These are phyloP conservation scores for Hycleus phaleratus DNA, from an alignment of 1,140 invertebrate species.

Conservation along the genomic window DNA sequence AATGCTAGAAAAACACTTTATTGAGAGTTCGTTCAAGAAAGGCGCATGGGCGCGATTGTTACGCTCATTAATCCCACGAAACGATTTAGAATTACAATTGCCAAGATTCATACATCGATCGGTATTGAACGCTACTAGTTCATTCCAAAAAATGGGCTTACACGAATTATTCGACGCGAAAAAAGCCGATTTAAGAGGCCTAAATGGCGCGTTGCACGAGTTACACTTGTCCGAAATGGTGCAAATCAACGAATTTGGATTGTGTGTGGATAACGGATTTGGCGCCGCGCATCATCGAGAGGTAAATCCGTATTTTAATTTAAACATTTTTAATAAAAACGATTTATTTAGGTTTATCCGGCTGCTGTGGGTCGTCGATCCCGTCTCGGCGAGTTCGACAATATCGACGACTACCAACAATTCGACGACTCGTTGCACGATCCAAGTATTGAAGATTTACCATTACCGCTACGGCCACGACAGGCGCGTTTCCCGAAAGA, in stretches of 20 bases:
- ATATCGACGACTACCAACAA: conserved; percentile 42
- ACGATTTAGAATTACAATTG: conserved; percentile 69
- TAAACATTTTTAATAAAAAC: not conserved
- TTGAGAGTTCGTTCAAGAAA: conserved; percentile 56
- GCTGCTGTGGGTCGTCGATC: too few relatives aligned
- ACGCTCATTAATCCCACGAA: conserved; percentile 60
- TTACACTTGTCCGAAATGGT: conserved; percentile 71
- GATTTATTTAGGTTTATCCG: conserved; percentile 27
- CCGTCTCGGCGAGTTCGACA: too few relatives aligned
- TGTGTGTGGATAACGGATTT: conserved; percentile 65
- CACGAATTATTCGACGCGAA: conserved; percentile 64
- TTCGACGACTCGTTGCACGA: conserved; percentile 55
- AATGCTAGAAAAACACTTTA: conserved; percentile 58
- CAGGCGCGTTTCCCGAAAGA: conserved; percentile 63
- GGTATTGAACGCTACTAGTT: conserved; percentile 66
- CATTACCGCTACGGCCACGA: conserved; percentile 56
- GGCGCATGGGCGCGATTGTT: conserved; percentile 66
- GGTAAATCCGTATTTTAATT: conserved; percentile 60
- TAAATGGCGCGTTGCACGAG: conserved; percentile 66
- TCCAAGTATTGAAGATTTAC: conserved; percentile 52
- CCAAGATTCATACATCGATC: conserved; percentile 76
- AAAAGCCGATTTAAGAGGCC: conserved; percentile 68
- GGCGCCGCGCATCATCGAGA: conserved; percentile 68
- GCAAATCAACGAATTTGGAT: conserved; percentile 70
- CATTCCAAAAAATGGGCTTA: conserved; percentile 70